A percentile compares a stretch with the other conserved stretches of the same genome.
phyloP scores from a whole-genome alignment of 2,797 vertebrate species.

The Glyptemys insculpta region DNA sequence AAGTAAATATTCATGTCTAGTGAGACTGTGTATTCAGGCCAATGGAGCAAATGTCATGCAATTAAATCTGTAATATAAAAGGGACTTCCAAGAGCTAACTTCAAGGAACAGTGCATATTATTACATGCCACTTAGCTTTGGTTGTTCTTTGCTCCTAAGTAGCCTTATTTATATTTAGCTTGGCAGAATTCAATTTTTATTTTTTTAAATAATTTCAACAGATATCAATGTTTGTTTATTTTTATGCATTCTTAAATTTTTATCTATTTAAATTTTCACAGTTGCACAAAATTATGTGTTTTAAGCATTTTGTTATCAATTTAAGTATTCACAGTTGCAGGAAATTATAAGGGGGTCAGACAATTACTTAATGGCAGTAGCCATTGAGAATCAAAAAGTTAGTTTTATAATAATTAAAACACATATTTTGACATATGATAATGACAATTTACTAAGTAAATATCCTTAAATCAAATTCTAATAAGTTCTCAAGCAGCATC shows the following conservation, averaged over 20 bases:
- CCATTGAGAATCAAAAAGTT: neutral
- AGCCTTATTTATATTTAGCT: neutral
- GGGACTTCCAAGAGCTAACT: neutral
- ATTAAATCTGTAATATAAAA: neutral
- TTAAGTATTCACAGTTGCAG: neutral
- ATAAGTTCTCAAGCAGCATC: neutral
- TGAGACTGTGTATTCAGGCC: neutral
- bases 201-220: neutral
- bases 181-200: neutral
- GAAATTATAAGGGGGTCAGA: neutral
- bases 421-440: neutral
- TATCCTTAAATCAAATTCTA: neutral
- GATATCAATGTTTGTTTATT: neutral
- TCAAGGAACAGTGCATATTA: neutral
- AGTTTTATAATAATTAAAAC: neutral
- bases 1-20: neutral
- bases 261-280: neutral
- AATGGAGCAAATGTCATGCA: neutral
- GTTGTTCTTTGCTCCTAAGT: neutral
- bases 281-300: neutral
- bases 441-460: neutral
- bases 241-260: neutral
- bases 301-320: neutral
- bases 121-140: conserved; percentile 3
- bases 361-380: neutral